Evolutionary conservation across 1,140 invertebrate species (phyloP).

Genomic region (Calliopsis andreniformis): DNA sequence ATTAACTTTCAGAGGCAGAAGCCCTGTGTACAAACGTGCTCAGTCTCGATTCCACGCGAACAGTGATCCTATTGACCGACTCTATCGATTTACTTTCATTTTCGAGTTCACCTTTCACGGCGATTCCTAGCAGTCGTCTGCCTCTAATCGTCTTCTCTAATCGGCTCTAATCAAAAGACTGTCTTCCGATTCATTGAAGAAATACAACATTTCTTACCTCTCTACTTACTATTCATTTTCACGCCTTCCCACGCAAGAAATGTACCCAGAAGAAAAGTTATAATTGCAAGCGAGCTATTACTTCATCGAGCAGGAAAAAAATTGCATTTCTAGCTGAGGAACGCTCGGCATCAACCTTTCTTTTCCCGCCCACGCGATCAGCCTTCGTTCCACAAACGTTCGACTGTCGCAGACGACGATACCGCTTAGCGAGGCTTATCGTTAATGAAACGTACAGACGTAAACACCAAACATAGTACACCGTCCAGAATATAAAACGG

Average conservation of each 20-base stretch:
- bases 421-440: conserved; percentile 59
- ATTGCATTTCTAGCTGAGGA: conserved; percentile 35
- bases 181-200: too few species aligned
- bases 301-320: neutral
- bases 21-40: conserved; percentile 6
- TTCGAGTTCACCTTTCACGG: neutral
- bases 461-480: conserved; percentile 58
- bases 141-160: too few species aligned
- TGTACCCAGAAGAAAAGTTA: too few species aligned
- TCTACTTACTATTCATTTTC: too few species aligned
- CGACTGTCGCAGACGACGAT: conserved; percentile 48
- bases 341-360: neutral
- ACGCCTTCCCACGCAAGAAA: too few species aligned
- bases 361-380: neutral
- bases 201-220: too few species aligned
- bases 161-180: too few species aligned
- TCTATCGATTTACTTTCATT: conserved; percentile 29
- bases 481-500: conserved; percentile 44
- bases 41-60: conserved; percentile 9
- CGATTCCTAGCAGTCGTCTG: neutral
- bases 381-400: conserved; percentile 36
- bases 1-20: conserved; percentile 40
- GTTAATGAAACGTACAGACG: conserved; percentile 63
- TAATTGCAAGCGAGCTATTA: conserved; percentile 7
- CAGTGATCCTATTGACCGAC: conserved; percentile 9